Base-by-base conservation (phyloP, 2,888 invertebrate species). In the Erebia epiphron region DNA sequence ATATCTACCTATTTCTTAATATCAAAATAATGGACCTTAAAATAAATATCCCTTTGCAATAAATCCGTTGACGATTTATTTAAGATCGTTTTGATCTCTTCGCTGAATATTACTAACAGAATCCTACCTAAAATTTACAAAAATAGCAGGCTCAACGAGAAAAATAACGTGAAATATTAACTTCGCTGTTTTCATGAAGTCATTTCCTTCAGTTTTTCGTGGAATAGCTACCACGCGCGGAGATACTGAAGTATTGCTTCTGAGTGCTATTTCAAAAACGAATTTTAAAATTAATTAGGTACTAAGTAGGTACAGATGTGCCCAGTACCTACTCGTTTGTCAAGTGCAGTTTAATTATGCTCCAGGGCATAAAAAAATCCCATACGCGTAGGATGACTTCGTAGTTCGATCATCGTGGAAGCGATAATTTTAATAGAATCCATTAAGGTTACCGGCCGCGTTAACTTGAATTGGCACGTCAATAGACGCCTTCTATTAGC, bases 351-450 rank as follows among this genome's bases (percentile, higher is more conserved):
- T 64, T 50, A 63, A 63, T 54, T 41, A 54, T 41, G 16, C n/a
- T n/a, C 41, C 16, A 54, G 50, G 50, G 35, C 35, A 35, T 21
- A 63, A 71, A 54, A 64, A 26, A 65, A 57, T 56, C 50, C 54
- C 68, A 68, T 66, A 56, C 41, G 46, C 56, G 70, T 61, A 70
- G 60, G 63, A 68, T 68, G 70, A 70, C 43, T 62, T 62, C 35
- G 18, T 67, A 70, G 21, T 62, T 62, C 46, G 18, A 62, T 68
- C 65, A 68, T 70, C 65, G 65, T 71, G 68, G 62, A 68, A 63
- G 66, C 70, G 73, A 73, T 73, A 71, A 71, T 70, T 73, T 73
- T 73, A 73, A 73, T 73, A 73, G 73, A 73, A 73, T 70, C 68
- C 73, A 70, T 73, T 73, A 73, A 67, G 58, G 67, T 70, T 56